Base-by-base conservation (phyloP, 2,797 vertebrate species). In the Paedocypris micromegethes region DNA sequence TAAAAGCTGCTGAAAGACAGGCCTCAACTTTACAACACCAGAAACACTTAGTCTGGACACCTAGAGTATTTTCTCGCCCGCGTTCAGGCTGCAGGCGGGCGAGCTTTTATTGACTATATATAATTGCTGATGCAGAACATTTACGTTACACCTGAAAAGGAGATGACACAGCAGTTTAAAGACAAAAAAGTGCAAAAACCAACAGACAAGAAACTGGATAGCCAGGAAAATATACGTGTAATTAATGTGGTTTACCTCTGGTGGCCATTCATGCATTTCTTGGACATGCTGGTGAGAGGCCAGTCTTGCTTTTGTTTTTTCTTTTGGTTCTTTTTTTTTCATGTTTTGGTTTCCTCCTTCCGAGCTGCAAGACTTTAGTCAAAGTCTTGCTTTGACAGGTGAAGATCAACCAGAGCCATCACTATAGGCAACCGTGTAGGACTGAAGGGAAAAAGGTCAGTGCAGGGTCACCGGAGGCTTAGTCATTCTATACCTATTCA, bases 321-420 rank as follows among this genome's bases (percentile, higher is more conserved):
- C 72, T 82, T 83, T 77, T 72, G 75, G 78, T 80, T 54, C 62
- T 74, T 75, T 55, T 64, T 57, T 80, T 85, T 23, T 23, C 23
- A 23, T 23, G 80, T 84, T 87, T 84, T 87, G 76, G 75, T 87
- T 85, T 83, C 79, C 75, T 76, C 58, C 80, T 73, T 77, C 83
- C 79, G 86, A 87, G 83, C 84, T 88, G 85, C 80, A 83, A 82
- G 81, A 85, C 84, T 90, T 89, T 84, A 87, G 82, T 82, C 77
- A 48, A 79, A 83, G 79, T 84, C 83, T 87, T 89, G 88, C 86
- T 89, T 89, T 89, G 88, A 91, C 87, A 90, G 86, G 85, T 88
- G 87, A 85, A 86, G 89, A 89, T 90, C 88, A 87, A 83, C 85
- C 49, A 6, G 80, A 85, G 81, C 77, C 85, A 78, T 87, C 74